Evolutionary conservation across 2,888 invertebrate genomes (phyloP).

Genomic region (Mechanitis messenoides): DNA sequence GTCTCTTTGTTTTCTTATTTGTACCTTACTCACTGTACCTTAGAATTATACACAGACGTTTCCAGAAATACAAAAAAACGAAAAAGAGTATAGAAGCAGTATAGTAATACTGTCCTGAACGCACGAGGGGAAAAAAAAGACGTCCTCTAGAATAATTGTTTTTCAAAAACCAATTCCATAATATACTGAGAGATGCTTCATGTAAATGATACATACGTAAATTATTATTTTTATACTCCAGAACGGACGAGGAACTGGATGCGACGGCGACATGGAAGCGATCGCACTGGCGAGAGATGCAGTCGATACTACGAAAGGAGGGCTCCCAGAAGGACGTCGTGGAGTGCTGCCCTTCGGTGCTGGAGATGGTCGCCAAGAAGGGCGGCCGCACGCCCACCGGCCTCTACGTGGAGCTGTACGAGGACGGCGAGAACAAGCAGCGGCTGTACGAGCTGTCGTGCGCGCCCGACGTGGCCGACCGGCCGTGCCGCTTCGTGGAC

Average conservation of each 20-base stretch:
- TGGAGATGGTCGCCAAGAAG: constrained; percentile 85
- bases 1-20: too few species aligned
- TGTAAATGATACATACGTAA: neutral
- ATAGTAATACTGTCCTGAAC: too few species aligned
- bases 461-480: constrained; percentile 80
- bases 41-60: too few species aligned
- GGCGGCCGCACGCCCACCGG: constrained; percentile 86
- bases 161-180: too few species aligned
- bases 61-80: too few species aligned
- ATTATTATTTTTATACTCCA: constrained; percentile 33
- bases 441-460: constrained; percentile 89
- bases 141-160: too few species aligned
- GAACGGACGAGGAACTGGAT: constrained; percentile 64
- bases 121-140: too few species aligned
- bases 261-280: constrained; percentile 70
- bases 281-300: constrained; percentile 80
- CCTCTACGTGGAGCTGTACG: constrained; percentile 84
- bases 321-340: constrained; percentile 69
- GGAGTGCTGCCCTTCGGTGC: constrained; percentile 88
- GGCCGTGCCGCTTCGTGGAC: constrained; percentile 85
- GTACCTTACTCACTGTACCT: too few species aligned
- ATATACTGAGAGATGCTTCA: too few species aligned
- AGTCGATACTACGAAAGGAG: constrained; percentile 76
- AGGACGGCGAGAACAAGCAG: constrained; percentile 81
- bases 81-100: too few species aligned